Evolutionary conservation across 2,797 vertebrate species (phyloP), one percentile per base, ranked within the genome.

Genomic region (Pseudomugil tenellus): DNA sequence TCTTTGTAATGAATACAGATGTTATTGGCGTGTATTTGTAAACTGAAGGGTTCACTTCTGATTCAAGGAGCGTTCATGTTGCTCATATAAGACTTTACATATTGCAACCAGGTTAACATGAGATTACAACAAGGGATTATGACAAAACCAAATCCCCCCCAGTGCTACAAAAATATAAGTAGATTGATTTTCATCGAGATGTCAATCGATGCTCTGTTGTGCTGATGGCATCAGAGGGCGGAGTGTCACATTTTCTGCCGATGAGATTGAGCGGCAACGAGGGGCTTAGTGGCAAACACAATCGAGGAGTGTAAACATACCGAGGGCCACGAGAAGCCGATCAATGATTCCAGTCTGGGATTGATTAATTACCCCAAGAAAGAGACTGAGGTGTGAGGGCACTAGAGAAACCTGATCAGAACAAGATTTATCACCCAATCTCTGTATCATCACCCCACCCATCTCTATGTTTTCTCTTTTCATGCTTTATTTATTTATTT

Each of bases 211-310:
- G 89, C 74, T 72, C 46, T 68, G 87, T 83, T 89, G 87, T 67
- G 69, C 81, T 92, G 82, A 88, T 79, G 84, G 80, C 79, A 87
- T 88, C 77, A 85, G 87, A 89, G 87, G 89, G 84, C 77, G 80
- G 78, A 79, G 83, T 92, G 92, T 92, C 91, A 90, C 87, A 88
- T 89, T 86, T 84, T 89, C 81, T 86, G 87, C 88, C 88, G 75
- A 88, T 88, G 87, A 92, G 91, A 92, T 92, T 90, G 91, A 93
- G 83, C 91, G 76, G 84, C 86, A 80, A 80, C 72, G 76, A 90
- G 91, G 81, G 89, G 87, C 88, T 92, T 92, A 92, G 91, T 92
- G 91, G 91, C 91, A 93, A 93, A 92, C 84, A 91, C 89, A 92
- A 92, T 93, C 87, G 91, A 92, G 91, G 84, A 91, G 90, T 86